Conservation (phyloP, 2,113 vertebrate species). For the Larimichthys polyactis region DNA sequence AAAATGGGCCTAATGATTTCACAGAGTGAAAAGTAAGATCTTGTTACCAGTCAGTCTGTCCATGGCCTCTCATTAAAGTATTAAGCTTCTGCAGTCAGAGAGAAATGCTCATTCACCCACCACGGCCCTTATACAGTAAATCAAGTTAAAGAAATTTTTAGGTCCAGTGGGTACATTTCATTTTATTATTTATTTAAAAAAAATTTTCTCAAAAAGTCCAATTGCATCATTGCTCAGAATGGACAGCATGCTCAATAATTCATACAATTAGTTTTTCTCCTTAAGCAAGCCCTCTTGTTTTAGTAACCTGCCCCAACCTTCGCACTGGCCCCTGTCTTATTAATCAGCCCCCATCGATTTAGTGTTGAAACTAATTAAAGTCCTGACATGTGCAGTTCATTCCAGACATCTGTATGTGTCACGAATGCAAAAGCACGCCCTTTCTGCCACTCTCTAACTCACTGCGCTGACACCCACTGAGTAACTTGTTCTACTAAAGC, state of each 20-base stretch:
- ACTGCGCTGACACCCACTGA: slow-evolving; percentile 45
- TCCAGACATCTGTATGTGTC: slow-evolving; percentile 80
- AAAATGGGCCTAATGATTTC: slow-evolving; percentile 34
- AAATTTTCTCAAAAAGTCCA: slow-evolving; percentile 46
- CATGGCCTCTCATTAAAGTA: slow-evolving; percentile 39
- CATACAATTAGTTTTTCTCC: slow-evolving; percentile 83
- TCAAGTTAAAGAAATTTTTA: slow-evolving; percentile 57
- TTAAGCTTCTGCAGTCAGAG: slow-evolving; percentile 35
- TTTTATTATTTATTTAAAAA: slow-evolving; percentile 60
- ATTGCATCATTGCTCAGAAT: slow-evolving; percentile 76
- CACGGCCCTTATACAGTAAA: slow-evolving; percentile 35
- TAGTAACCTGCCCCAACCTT: slow-evolving; percentile 77
- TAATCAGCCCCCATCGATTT: slow-evolving; percentile 82
- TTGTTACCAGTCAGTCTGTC: slow-evolving; percentile 27
- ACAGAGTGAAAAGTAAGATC: slow-evolving; percentile 36
- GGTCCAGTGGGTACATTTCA: slow-evolving; percentile 49
- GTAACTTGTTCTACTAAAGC: slow-evolving; percentile 49
- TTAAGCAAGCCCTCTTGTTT: slow-evolving; percentile 83
- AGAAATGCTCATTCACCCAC: slow-evolving; percentile 42
- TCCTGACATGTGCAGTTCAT: slow-evolving; percentile 82
- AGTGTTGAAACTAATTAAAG: slow-evolving; percentile 81
- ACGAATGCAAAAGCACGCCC: slow-evolving; percentile 65
- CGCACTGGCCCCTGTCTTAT: slow-evolving; percentile 76
- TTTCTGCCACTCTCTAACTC: slow-evolving; percentile 59
- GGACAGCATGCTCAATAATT: slow-evolving; percentile 83